phyloP scores from a whole-genome alignment of 2,888 invertebrate genomes.

The Chrysolina americana region DNA sequence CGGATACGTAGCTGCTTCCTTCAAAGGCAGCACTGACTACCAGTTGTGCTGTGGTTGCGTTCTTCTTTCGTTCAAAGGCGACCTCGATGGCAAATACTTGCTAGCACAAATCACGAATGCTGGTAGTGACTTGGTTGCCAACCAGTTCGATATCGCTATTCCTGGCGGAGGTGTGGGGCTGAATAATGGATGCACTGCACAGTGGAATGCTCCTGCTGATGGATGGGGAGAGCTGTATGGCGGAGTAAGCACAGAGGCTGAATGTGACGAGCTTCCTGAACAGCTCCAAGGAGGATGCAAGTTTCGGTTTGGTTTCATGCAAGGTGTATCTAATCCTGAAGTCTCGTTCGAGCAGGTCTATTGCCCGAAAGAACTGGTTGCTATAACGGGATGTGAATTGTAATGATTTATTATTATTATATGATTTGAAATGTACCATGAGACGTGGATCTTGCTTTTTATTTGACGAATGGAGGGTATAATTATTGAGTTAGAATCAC shows the following conservation, averaged over 20 bases:
- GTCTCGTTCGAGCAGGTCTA: slow-evolving; percentile 45
- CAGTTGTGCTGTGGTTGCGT: slow-evolving; percentile 36
- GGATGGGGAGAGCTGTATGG: slow-evolving; percentile 55
- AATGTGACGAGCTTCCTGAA: slow-evolving; percentile 48
- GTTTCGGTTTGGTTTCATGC: slow-evolving; percentile 50
- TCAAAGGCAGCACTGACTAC: slow-evolving; percentile 26
- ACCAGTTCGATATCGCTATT: slow-evolving; percentile 42
- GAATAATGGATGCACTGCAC: slow-evolving; percentile 48
- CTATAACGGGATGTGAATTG: slow-evolving; percentile 31
- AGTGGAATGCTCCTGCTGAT: slow-evolving; percentile 47
- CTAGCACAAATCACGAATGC: slow-evolving; percentile 35
- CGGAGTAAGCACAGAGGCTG: slow-evolving; percentile 44
- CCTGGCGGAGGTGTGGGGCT: slow-evolving; percentile 50
- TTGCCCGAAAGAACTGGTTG: slow-evolving; percentile 47
- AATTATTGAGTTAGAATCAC: too few species aligned
- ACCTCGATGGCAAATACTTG: slow-evolving; percentile 7
- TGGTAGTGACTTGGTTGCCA: slow-evolving; percentile 30
- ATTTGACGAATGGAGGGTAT: too few species aligned
- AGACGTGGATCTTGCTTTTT: too few species aligned
- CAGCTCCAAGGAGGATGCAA: slow-evolving; percentile 49
- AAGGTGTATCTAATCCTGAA: slow-evolving; percentile 46
- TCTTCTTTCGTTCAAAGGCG: slow-evolving; percentile 29
- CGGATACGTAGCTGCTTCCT: slow-evolving; percentile 50
- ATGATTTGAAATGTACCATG: too few species aligned
- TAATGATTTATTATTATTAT: background rate